These are phyloP conservation scores for Paramormyrops kingsleyae DNA, from an alignment of 2,113 vertebrate genomes.

Conservation along the genomic window DNA sequence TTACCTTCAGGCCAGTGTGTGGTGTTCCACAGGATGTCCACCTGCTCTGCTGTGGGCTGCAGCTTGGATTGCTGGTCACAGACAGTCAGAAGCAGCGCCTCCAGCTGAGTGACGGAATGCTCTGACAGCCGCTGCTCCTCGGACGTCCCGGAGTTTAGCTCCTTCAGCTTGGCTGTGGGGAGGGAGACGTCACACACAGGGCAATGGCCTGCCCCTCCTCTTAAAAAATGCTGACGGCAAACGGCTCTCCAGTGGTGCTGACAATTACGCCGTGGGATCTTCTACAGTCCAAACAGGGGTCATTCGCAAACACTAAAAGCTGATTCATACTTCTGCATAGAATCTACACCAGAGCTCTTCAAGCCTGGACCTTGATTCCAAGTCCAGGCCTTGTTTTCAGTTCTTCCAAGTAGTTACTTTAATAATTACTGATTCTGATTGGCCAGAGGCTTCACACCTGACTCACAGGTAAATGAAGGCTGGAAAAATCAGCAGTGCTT, in stretches of 20 bases:
- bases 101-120: conserved; percentile 63
- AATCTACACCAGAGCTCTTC: neutral
- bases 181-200: neutral
- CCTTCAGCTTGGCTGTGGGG: conserved; percentile 76
- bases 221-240: neutral
- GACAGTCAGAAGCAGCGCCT: conserved; percentile 66
- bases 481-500: too few species aligned
- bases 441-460: too few species aligned
- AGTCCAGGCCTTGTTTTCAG: too few species aligned
- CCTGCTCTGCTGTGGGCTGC: conserved; percentile 70
- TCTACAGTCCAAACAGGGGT: neutral
- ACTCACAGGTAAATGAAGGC: too few species aligned
- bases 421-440: too few species aligned
- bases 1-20: conserved; percentile 88
- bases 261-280: neutral
- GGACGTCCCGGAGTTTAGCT: conserved; percentile 64
- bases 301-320: neutral
- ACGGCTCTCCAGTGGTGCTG: neutral
- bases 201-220: neutral
- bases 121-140: conserved; percentile 68
- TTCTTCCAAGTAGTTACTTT: too few species aligned
- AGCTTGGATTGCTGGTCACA: conserved; percentile 56
- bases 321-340: neutral
- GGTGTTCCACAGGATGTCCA: conserved; percentile 82
- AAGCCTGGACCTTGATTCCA: too few species aligned